A percentile compares a stretch with the other conserved stretches of the same genome.
phyloP scores from a whole-genome alignment of 1,140 invertebrate species.

The Formica selysi region DNA sequence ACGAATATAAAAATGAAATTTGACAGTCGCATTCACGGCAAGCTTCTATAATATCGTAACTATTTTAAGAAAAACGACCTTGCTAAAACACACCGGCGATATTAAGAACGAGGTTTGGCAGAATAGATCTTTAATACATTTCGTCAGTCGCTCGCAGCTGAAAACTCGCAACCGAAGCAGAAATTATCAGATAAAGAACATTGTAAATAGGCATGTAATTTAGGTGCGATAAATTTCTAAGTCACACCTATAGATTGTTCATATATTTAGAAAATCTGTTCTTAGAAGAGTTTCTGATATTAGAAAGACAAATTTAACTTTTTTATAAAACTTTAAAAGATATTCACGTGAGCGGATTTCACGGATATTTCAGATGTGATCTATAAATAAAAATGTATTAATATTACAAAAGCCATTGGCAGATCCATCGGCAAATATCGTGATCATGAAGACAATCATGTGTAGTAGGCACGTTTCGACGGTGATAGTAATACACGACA shows the following conservation, averaged over 20 bases:
- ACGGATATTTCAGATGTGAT: background rate
- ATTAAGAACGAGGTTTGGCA: background rate
- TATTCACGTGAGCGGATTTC: background rate
- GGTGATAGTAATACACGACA: conserved; percentile 66
- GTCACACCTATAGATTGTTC: background rate
- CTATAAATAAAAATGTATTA: background rate
- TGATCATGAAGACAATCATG: background rate
- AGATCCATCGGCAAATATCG: conserved; percentile 21
- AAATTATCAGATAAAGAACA: background rate
- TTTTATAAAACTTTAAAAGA: conserved; percentile 16
- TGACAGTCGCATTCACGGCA: background rate
- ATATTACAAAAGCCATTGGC: background rate
- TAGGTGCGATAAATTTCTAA: background rate
- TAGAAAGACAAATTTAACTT: background rate
- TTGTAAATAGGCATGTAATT: background rate
- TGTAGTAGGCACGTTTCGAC: conserved; percentile 52
- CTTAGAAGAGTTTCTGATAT: background rate
- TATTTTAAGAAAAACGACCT: conserved; percentile 38
- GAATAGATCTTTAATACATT: background rate
- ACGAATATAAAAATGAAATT: background rate
- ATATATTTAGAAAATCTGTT: background rate
- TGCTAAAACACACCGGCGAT: background rate
- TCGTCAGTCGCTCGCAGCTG: background rate
- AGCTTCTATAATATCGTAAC: background rate
- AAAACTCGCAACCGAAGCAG: background rate